Evolutionary conservation across 2,888 invertebrate genomes (phyloP).

Genomic region (Spicauda simplicius): DNA sequence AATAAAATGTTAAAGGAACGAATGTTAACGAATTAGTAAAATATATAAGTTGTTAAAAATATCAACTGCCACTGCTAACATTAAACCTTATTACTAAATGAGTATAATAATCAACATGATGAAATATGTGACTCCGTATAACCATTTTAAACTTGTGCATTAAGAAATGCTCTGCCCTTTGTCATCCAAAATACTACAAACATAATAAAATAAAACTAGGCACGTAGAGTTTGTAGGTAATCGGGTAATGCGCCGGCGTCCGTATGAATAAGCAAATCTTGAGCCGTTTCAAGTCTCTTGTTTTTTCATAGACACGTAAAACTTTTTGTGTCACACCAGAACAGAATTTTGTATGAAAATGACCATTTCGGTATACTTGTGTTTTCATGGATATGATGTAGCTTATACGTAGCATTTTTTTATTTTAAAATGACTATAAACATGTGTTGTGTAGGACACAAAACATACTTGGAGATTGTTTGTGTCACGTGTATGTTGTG

Average conservation of each 20-base stretch:
- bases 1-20: no score
- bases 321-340: constrained; percentile 11
- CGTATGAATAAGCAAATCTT: constrained; percentile 64
- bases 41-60: no score
- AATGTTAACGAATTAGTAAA: no score
- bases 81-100: no score
- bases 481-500: no score
- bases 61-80: no score
- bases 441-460: background rate
- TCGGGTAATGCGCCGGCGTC: constrained; percentile 68
- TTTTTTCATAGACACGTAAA: constrained; percentile 34
- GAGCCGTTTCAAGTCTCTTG: constrained; percentile 28
- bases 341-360: constrained; percentile 33
- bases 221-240: constrained; percentile 47
- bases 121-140: no score
- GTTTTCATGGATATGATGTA: constrained; percentile 18
- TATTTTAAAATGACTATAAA: constrained; percentile 8
- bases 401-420: constrained; percentile 15
- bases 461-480: background rate
- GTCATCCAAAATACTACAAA: no score
- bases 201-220: background rate
- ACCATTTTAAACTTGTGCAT: no score
- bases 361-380: constrained; percentile 27
- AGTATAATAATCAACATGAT: no score
- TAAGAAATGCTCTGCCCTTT: no score